Evolutionary conservation across 2,797 vertebrate genomes (phyloP), one percentile per base, ranked within the genome.

Genomic region (Cetoscarus ocellatus): DNA sequence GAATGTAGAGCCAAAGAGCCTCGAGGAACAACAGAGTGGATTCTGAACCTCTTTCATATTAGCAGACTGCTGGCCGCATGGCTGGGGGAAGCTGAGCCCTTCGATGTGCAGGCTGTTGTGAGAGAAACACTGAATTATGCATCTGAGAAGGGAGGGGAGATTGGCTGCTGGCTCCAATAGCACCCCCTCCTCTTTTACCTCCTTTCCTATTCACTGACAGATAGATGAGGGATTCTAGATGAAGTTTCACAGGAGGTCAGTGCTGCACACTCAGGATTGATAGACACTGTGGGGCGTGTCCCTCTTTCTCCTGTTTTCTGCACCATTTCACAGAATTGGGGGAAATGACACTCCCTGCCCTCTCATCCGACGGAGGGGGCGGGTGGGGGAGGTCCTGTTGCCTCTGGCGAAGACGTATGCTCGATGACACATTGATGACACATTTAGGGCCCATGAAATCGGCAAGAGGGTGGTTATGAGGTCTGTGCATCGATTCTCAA

Each of bases 61-160:
- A 91, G 86, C 92, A 93, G 92, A 90, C 88, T 90, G 90, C 82
- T 63, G 86, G 85, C 88, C 90, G 86, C 92, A 92, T 91, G 90
- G 92, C 86, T 88, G 90, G 89, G 86, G 91, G 89, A 75, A 88
- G 89, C 89, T 86, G 87, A 91, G 87, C 83, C 84, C 82, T 87
- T 85, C 85, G 73, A 84, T 90, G 91, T 83, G 58, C 89, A 91
- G 90, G 88, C 92, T 92, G 92, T 92, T 92, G 91, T 91, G 91
- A 93, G 87, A 93, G 91, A 93, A 91, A 92, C 91, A 93, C 92
- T 94, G 92, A 94, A 94, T 94, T 92, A 93, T 94, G 92, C 87
- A 93, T 93, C 88, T 44, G 81, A 82, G 83, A 71, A 82, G 73
- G 88, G 82, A 85, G 81, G 77, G 84, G 77, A 90, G 85, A 88